Conservation (phyloP, 2,888 invertebrate species). For the Acleris laterana region DNA sequence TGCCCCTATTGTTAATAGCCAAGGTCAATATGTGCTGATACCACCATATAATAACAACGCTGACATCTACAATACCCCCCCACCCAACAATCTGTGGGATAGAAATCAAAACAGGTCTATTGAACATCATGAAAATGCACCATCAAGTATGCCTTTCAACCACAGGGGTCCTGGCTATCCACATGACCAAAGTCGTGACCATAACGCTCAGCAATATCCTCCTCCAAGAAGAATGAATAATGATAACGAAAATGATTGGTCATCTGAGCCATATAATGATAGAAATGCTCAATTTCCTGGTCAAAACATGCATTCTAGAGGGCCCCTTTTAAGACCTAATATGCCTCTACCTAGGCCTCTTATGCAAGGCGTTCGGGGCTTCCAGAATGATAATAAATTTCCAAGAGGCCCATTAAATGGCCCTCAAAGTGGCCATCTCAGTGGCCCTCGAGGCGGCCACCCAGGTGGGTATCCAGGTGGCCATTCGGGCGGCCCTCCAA, state of each 20-base stretch:
- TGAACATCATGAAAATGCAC: constrained; percentile 16
- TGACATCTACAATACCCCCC: constrained; percentile 40
- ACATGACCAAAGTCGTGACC: constrained; percentile 33
- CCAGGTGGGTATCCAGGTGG: too few relatives aligned
- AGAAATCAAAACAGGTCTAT: constrained; percentile 50
- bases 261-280: constrained; percentile 54
- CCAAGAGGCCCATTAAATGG: constrained; percentile 31
- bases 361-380: constrained; percentile 46
- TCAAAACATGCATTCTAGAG: constrained; percentile 34
- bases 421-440: constrained; percentile 18
- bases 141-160: constrained; percentile 18
- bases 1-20: constrained; percentile 8
- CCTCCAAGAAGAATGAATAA: constrained; percentile 48
- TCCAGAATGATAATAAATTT: constrained; percentile 47
- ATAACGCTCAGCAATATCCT: constrained; percentile 42
- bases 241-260: constrained; percentile 43
- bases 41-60: constrained; percentile 17
- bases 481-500: too few relatives aligned
- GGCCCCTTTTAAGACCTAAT: constrained; percentile 44
- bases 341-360: constrained; percentile 46
- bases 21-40: constrained; percentile 4
- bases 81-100: constrained; percentile 52
- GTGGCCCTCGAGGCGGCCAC: too few relatives aligned
- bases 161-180: constrained; percentile 38
- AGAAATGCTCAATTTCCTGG: constrained; percentile 51